phyloP scores from a whole-genome alignment of 1,140 invertebrate species.

The Magallana angulata region DNA sequence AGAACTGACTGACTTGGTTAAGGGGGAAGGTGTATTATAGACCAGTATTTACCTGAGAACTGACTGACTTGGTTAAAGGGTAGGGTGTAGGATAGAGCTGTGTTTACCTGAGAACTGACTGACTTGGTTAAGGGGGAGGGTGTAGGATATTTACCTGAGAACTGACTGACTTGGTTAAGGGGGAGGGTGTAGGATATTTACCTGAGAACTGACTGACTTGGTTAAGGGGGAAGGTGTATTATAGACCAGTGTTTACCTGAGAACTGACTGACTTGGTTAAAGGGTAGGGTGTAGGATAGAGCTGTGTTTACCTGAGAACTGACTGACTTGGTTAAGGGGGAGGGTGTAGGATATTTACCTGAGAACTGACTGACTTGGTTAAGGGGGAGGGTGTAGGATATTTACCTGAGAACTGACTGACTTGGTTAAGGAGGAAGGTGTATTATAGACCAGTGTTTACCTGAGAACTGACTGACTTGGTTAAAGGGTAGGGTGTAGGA shows the following conservation, averaged over 20 bases:
- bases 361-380: conserved; percentile 65
- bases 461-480: conserved; percentile 66
- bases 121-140: conserved; percentile 66
- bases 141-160: conserved; percentile 68
- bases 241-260: conserved; percentile 56
- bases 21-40: no score
- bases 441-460: conserved; percentile 61
- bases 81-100: no score
- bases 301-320: conserved; percentile 65
- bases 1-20: no score
- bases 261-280: conserved; percentile 66
- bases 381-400: conserved; percentile 66
- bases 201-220: conserved; percentile 69
- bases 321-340: conserved; percentile 63
- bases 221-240: conserved; percentile 67
- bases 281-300: conserved; percentile 66
- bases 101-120: conserved; percentile 67
- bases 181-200: conserved; percentile 65
- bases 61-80: no score
- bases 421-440: conserved; percentile 66
- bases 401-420: conserved; percentile 68
- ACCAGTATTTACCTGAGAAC: no score
- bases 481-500: conserved; percentile 67
- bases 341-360: conserved; percentile 68
- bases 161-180: conserved; percentile 62